Evolutionary conservation across 2,113 vertebrate genomes (phyloP).

Genomic region (Equus przewalskii): DNA sequence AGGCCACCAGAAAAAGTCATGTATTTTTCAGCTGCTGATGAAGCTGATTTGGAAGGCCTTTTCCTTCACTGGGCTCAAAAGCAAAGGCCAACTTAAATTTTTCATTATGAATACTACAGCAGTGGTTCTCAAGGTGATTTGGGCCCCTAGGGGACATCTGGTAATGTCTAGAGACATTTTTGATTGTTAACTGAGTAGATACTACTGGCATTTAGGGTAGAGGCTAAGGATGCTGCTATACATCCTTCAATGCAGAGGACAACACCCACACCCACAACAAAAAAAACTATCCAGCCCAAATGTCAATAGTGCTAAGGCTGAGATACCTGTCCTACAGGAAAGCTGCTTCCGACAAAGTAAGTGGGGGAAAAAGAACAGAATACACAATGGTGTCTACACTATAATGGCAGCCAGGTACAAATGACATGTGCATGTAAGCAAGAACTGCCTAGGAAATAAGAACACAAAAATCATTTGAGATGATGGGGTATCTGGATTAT

Average conservation of each 20-base stretch:
- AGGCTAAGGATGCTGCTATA: neutral
- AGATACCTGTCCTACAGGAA: neutral
- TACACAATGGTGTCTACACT: neutral
- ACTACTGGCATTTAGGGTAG: neutral
- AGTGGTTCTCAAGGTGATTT: neutral
- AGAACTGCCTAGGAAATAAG: neutral
- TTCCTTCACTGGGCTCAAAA: conserved; percentile 34
- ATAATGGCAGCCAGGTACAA: neutral
- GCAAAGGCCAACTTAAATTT: conserved; percentile 43
- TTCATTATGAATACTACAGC: conserved; percentile 24
- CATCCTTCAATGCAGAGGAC: neutral
- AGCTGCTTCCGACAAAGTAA: neutral
- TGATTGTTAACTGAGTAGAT: neutral
- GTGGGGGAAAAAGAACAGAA: neutral
- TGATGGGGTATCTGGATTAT: neutral
- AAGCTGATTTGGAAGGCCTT: conserved; percentile 9
- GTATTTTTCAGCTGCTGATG: conserved; percentile 54
- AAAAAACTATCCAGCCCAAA: neutral
- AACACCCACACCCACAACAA: neutral
- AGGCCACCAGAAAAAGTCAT: conserved; percentile 20
- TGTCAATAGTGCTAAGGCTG: neutral
- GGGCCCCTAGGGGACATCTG: neutral
- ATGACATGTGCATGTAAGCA: neutral
- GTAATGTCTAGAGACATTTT: neutral
- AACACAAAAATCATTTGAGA: neutral